Evolutionary conservation across 2,888 invertebrate species (phyloP).

Genomic region (Biston stratarius): DNA sequence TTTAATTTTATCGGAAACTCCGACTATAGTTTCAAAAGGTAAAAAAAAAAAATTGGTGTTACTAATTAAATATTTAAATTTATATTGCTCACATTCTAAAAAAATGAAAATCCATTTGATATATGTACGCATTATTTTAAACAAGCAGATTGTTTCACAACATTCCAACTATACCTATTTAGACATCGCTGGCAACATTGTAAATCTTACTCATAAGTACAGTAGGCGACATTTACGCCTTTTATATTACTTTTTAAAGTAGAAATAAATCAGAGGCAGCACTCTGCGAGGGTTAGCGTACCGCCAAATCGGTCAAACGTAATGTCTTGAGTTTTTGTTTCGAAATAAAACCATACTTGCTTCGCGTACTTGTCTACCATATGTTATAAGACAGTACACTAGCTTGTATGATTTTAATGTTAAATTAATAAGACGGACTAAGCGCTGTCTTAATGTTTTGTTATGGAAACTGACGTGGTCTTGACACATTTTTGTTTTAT

Average conservation of each 20-base stretch:
- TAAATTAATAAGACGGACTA: too few relatives aligned
- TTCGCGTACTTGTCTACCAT: background rate
- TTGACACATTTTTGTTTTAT: too few relatives aligned
- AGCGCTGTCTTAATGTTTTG: too few relatives aligned
- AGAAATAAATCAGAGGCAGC: slow-evolving; percentile 45
- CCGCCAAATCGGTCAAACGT: slow-evolving; percentile 65
- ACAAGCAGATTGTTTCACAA: background rate
- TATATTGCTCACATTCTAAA: too few relatives aligned
- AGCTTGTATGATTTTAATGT: background rate
- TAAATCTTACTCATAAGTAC: slow-evolving; percentile 7
- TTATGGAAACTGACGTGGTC: too few relatives aligned
- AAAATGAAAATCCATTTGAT: too few relatives aligned
- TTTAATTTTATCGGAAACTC: too few relatives aligned
- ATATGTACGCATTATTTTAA: too few relatives aligned
- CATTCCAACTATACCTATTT: background rate
- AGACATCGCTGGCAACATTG: background rate
- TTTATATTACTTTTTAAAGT: slow-evolving; percentile 26
- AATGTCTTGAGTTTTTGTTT: slow-evolving; percentile 48
- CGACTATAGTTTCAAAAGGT: too few relatives aligned
- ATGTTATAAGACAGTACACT: background rate
- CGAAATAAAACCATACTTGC: slow-evolving; percentile 43
- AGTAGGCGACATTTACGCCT: slow-evolving; percentile 12
- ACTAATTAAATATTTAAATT: too few relatives aligned
- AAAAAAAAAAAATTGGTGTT: too few relatives aligned
- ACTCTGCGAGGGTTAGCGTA: slow-evolving; percentile 45